Conservation (phyloP, 2,888 invertebrate species). For the Oasisia sp. region DNA sequence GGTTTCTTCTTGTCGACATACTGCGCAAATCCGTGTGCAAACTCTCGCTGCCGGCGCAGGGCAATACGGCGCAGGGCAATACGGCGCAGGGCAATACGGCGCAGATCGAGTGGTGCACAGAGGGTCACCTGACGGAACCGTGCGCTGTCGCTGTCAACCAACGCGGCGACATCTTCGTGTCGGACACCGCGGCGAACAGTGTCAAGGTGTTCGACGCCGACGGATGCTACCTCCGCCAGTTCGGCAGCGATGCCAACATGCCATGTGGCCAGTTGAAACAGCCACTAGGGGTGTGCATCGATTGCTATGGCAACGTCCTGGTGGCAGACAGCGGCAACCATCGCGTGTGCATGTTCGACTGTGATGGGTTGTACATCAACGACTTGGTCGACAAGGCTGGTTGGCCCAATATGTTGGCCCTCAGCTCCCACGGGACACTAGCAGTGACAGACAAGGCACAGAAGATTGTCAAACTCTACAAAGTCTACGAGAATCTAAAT, state of each 20-base stretch:
- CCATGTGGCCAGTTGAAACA: not conserved
- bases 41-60: not conserved
- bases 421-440: not conserved
- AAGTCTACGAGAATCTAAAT: constrained; percentile 18
- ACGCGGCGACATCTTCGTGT: constrained; percentile 18
- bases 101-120: not conserved
- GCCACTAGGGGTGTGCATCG: not conserved
- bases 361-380: constrained; percentile 8
- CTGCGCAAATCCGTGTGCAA: not conserved
- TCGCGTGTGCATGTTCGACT: constrained; percentile 18
- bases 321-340: constrained; percentile 24
- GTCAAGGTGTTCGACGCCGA: constrained; percentile 13
- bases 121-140: not conserved
- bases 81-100: not conserved
- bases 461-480: not conserved
- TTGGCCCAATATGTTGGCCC: constrained; percentile 20
- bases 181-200: constrained; percentile 7
- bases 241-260: not conserved
- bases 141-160: not conserved
- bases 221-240: not conserved
- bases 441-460: not conserved
- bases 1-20: not conserved
- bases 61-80: not conserved
- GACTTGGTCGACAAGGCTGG: not conserved
- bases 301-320: not conserved